Conservation (phyloP, 2,113 vertebrate species). For the Pandion haliaetus region DNA sequence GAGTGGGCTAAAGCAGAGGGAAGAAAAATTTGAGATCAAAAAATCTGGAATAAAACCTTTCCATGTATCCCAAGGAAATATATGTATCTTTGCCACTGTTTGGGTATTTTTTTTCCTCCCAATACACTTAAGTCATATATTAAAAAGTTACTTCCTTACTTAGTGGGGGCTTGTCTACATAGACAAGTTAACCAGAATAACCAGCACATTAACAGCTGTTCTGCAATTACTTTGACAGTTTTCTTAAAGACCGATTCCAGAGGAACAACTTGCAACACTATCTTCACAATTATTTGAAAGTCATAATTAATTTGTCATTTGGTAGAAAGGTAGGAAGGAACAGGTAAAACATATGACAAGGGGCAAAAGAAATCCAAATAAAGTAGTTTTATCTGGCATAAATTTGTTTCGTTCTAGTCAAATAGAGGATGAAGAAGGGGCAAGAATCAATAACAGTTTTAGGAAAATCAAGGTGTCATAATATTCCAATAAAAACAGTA, state of each 20-base stretch:
- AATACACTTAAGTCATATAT: neutral
- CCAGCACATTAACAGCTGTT: neutral
- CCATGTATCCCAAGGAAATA: neutral
- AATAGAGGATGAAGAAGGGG: neutral
- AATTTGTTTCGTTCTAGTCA: neutral
- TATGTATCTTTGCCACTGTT: neutral
- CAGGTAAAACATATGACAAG: neutral
- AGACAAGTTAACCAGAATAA: neutral
- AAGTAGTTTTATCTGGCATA: neutral
- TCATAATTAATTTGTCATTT: neutral
- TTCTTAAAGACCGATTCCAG: neutral
- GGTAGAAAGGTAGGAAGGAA: neutral
- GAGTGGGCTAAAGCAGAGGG: neutral
- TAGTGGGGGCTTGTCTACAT: neutral
- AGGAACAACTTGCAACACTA: neutral
- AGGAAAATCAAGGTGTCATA: neutral
- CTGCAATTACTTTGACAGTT: neutral
- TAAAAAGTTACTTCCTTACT: neutral
- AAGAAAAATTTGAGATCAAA: neutral
- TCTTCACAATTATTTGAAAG: neutral
- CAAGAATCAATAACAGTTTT: neutral
- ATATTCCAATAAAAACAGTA: neutral
- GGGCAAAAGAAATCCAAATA: neutral
- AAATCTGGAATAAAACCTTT: neutral
- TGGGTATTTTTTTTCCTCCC: neutral